These are phyloP conservation scores for Plagodis dolabraria DNA, from an alignment of 2,888 invertebrate species.

Conservation along the genomic window DNA sequence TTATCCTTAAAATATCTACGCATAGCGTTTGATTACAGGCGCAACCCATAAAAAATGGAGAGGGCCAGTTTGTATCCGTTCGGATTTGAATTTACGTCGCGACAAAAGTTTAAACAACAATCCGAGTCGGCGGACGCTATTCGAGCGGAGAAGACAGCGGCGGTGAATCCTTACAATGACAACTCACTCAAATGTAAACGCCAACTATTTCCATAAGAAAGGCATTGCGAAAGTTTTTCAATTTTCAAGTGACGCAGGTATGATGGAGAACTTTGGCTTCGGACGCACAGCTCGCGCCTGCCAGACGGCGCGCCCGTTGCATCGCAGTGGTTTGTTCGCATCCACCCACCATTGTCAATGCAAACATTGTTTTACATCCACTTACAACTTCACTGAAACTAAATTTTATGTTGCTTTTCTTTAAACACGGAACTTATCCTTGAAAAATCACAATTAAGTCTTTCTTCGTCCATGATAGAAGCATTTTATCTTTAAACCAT, in stretches of 20 bases:
- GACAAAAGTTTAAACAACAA: conserved; percentile 12
- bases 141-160: conserved; percentile 51
- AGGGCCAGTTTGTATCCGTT: conserved; percentile 9
- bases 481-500: conserved; percentile 8
- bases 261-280: conserved; percentile 79
- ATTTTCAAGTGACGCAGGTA: conserved; percentile 84
- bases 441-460: neutral
- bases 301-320: conserved; percentile 28
- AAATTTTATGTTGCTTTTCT: neutral
- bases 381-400: conserved; percentile 2
- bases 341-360: conserved; percentile 29
- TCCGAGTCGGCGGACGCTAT: conserved; percentile 18
- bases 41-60: conserved; percentile 23
- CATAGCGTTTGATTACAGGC: conserved; percentile 44
- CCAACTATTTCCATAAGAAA: conserved; percentile 83
- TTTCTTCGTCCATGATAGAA: neutral
- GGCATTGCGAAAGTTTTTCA: conserved; percentile 84
- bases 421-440: neutral
- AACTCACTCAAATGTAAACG: conserved; percentile 81
- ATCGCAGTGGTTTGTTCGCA: conserved; percentile 40
- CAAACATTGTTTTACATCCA: conserved; percentile 33
- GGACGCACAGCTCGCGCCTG: conserved; percentile 51
- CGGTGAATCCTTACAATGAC: conserved; percentile 79
- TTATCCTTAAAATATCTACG: conserved; percentile 65
- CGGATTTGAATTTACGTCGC: conserved; percentile 22